phyloP scores from a whole-genome alignment of 2,888 invertebrate genomes.

The Trachelus stipa region DNA sequence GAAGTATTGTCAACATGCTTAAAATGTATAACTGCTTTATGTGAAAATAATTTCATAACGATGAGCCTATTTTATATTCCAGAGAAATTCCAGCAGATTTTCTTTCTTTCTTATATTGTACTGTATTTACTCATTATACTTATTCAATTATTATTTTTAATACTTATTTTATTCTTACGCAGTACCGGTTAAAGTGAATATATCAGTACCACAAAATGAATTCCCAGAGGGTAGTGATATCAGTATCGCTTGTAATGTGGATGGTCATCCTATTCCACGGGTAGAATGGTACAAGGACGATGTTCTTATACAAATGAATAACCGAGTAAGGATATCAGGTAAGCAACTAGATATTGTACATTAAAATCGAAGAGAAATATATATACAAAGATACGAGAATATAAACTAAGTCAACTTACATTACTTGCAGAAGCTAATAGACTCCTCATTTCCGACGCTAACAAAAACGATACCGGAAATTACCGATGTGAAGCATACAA shows the following conservation, averaged over 20 bases:
- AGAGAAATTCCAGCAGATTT: not conserved
- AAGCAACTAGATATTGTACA: constrained; percentile 35
- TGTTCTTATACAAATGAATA: constrained; percentile 68
- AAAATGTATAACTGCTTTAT: not conserved
- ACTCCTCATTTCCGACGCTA: constrained; percentile 75
- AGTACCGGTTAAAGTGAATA: constrained; percentile 77
- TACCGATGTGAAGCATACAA: constrained; percentile 90
- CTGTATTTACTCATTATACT: not conserved
- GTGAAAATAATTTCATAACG: not conserved
- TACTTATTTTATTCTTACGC: constrained; percentile 49
- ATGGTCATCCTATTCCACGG: constrained; percentile 81
- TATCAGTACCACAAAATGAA: constrained; percentile 71
- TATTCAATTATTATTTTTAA: constrained; percentile 39
- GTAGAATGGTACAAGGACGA: constrained; percentile 88
- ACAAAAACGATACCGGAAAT: constrained; percentile 78
- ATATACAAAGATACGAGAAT: not conserved
- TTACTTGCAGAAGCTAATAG: constrained; percentile 73
- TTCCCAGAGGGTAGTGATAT: constrained; percentile 78
- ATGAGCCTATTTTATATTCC: not conserved
- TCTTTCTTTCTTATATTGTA: not conserved
- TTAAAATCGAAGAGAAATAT: constrained; percentile 14
- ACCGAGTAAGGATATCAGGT: constrained; percentile 77
- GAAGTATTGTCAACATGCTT: not conserved
- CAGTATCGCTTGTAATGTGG: constrained; percentile 79
- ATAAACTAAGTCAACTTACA: not conserved